phyloP scores from a whole-genome alignment of 1,140 invertebrate genomes.

The Chionoecetes opilio region DNA sequence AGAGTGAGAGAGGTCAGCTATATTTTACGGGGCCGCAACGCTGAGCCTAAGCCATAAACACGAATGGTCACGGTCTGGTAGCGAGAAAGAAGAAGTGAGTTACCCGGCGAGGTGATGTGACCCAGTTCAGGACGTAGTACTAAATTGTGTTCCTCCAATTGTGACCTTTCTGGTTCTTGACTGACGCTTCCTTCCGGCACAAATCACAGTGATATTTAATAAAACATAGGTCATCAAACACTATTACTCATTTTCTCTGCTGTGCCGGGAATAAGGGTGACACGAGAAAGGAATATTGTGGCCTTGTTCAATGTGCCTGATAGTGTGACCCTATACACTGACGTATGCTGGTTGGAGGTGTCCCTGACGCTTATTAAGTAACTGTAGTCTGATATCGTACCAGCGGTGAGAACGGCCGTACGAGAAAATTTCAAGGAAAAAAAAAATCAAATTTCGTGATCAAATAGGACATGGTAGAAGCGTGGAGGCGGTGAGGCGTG shows the following conservation, averaged over 20 bases:
- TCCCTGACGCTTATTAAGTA: too few species aligned
- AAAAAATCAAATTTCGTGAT: too few species aligned
- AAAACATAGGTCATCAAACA: background rate
- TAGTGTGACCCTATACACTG: too few species aligned
- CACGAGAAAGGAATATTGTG: background rate
- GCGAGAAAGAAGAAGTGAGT: background rate
- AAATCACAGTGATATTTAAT: background rate
- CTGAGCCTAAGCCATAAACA: background rate
- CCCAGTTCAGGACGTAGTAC: background rate
- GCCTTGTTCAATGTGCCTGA: too few species aligned
- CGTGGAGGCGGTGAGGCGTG: too few species aligned
- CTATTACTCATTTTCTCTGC: background rate
- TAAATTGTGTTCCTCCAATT: too few species aligned
- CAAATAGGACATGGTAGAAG: too few species aligned
- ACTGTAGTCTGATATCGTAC: too few species aligned
- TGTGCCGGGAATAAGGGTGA: background rate
- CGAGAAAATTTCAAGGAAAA: too few species aligned
- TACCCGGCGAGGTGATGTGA: background rate
- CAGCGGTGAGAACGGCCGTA: too few species aligned
- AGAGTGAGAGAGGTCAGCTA: conserved; percentile 5
- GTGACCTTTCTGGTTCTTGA: background rate
- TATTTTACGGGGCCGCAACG: background rate
- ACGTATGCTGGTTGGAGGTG: too few species aligned
- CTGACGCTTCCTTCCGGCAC: background rate
- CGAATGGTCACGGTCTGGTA: background rate